These are phyloP conservation scores for Tapera naevia DNA, from an alignment of 2,797 vertebrate species.

Conservation along the genomic window DNA sequence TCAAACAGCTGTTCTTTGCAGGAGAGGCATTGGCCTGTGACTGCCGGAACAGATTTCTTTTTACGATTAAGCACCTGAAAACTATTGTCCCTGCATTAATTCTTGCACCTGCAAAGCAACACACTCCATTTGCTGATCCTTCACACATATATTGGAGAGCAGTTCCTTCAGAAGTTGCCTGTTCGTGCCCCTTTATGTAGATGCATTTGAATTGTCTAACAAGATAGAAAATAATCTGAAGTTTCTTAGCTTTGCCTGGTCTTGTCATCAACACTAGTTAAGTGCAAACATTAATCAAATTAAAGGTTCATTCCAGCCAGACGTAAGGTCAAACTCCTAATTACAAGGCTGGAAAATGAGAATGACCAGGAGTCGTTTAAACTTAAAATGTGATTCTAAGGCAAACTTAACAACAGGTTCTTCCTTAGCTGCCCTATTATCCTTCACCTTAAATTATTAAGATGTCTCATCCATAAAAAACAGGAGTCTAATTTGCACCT, in stretches of 20 bases:
- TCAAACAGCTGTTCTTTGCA: neutral
- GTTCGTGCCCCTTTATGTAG: neutral
- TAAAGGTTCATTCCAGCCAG: neutral
- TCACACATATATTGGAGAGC: neutral
- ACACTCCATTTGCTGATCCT: neutral
- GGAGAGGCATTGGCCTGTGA: neutral
- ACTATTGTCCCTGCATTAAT: neutral
- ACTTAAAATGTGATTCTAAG: neutral
- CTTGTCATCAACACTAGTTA: neutral
- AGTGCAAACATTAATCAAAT: neutral
- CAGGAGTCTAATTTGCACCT: neutral
- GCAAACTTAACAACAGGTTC: neutral
- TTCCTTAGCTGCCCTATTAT: neutral
- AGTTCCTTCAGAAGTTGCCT: neutral
- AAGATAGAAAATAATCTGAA: neutral
- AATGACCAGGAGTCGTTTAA: slow-evolving; percentile 4
- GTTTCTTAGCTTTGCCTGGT: neutral
- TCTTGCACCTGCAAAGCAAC: neutral
- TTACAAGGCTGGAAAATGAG: neutral
- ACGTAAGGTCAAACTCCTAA: neutral
- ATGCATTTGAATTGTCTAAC: neutral
- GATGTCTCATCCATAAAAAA: neutral
- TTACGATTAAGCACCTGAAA: neutral
- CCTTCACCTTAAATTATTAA: slow-evolving; percentile 6
- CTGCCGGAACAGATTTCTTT: neutral